Base-by-base conservation (phyloP, 2,888 invertebrate genomes). In the Melipona beecheii region DNA sequence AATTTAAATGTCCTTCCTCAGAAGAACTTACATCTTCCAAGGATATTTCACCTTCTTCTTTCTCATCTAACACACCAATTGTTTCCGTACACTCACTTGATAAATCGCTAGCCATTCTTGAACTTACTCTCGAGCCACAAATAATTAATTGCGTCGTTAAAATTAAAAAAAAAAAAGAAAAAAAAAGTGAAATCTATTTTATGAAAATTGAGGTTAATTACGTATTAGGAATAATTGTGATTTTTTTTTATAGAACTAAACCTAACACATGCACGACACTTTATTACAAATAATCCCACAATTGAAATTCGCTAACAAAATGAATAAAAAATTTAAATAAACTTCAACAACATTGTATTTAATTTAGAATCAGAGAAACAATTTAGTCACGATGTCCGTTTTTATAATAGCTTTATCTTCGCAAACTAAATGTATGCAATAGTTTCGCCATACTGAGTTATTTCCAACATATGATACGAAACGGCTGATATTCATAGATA, bases 11-110 rank as follows among this genome's bases (percentile, higher is more conserved):
- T 62, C 91, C 91, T 75, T 94, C 94, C 83, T 94, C 94, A n/a
- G 94, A 94, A 19, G 94, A 94, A 73, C 94, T 94, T 11, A 94
- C 94, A 87, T 94, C 94, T 76, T 94, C 94, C 80, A 94, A 88
- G 15, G 94, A 94, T 79, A 94, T 93, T 75, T 94, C 94, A 71
- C 94, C 94, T 86, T 94, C 94, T 71, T 94, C 94, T 78, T 93
- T 94, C 69, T 93, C 93, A 56, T 94, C 93, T 64, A 93, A 90
- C 83, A 92, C 89, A 77, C 91, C 92, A 62, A 92, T 91, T 54
- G 91, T 89, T 78, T 94, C 93, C 54, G 91, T 91, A 78, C 92
- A 91, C 66, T 91, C 92, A 86, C 93, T 93, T 80, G 93, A 93
- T 56, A 94, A 80, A 85, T 93, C 93, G 86, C 93, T 94, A 87